Evolutionary conservation across 2,888 invertebrate species (phyloP).

Genomic region (Coelinius sp.): DNA sequence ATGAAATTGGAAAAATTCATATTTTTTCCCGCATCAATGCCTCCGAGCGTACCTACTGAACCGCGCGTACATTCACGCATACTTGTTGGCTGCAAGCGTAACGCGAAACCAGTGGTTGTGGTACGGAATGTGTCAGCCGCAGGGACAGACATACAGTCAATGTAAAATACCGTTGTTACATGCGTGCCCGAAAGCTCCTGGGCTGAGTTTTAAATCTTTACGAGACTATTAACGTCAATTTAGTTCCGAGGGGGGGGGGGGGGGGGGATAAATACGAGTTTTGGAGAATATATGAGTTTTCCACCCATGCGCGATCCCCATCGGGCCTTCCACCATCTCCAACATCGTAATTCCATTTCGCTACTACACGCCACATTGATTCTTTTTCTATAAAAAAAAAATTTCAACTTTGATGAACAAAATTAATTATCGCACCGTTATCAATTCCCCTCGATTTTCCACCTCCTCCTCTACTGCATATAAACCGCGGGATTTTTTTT

Average conservation of each 20-base stretch:
- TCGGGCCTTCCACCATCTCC: background rate
- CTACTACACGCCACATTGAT: background rate
- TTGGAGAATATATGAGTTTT: background rate
- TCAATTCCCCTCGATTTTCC: background rate
- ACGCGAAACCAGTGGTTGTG: constrained; percentile 16
- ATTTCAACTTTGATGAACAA: background rate
- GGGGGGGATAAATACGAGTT: constrained; percentile 27
- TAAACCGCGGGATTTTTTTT: background rate
- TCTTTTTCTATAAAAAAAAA: background rate
- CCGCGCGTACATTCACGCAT: constrained; percentile 39
- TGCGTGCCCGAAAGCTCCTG: background rate
- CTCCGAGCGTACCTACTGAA: constrained; percentile 38
- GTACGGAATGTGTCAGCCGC: background rate
- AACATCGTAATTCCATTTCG: background rate
- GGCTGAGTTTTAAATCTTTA: constrained; percentile 33
- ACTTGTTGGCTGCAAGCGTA: constrained; percentile 18
- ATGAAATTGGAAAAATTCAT: constrained; percentile 36
- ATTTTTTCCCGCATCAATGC: constrained; percentile 40
- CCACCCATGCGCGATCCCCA: background rate
- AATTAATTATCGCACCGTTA: background rate
- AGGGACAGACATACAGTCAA: background rate
- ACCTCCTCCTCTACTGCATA: background rate
- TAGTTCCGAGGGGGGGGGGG: constrained; percentile 19
- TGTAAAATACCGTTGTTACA: constrained; percentile 7
- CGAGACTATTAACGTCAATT: constrained; percentile 43